phyloP scores from a whole-genome alignment of 2,888 invertebrate genomes.

The Hypselothyrea guttata region DNA sequence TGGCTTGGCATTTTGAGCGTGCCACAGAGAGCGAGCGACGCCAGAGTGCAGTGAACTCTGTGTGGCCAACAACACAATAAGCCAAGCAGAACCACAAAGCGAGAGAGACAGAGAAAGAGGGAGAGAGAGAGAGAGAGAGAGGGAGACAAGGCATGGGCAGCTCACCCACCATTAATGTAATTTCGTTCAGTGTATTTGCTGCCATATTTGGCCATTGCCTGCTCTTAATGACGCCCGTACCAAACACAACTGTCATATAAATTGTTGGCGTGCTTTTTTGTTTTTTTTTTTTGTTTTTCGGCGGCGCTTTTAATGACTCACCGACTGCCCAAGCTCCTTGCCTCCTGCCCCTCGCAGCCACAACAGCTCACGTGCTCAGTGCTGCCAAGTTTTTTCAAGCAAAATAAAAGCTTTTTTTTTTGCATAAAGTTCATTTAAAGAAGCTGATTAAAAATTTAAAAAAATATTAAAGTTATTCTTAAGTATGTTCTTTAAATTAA shows the following conservation, averaged over 20 bases:
- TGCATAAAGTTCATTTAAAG: too few relatives aligned
- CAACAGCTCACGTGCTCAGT: too few relatives aligned
- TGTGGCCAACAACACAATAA: constrained; percentile 31
- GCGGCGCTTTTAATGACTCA: constrained; percentile 73
- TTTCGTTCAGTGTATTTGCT: constrained; percentile 63
- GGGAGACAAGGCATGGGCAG: constrained; percentile 1
- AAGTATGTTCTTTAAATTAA: too few relatives aligned
- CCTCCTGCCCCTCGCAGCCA: background rate
- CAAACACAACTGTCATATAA: constrained; percentile 65
- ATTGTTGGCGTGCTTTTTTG: constrained; percentile 43
- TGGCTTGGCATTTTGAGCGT: constrained; percentile 54
- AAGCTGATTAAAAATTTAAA: too few relatives aligned
- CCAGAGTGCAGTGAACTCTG: constrained; percentile 52
- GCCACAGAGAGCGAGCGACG: constrained; percentile 18
- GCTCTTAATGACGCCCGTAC: constrained; percentile 58
- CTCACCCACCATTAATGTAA: constrained; percentile 66
- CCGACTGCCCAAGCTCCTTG: constrained; percentile 11
- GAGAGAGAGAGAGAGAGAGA: too few relatives aligned
- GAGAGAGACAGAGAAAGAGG: too few relatives aligned
- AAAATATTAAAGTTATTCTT: too few relatives aligned
- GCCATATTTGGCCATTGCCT: constrained; percentile 61
- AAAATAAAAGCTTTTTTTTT: too few relatives aligned
- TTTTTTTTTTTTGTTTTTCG: too few relatives aligned
- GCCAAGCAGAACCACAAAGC: constrained; percentile 14
- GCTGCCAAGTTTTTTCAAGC: too few relatives aligned